Evolutionary conservation across 2,797 vertebrate species (phyloP).

Genomic region (Choloepus didactylus): DNA sequence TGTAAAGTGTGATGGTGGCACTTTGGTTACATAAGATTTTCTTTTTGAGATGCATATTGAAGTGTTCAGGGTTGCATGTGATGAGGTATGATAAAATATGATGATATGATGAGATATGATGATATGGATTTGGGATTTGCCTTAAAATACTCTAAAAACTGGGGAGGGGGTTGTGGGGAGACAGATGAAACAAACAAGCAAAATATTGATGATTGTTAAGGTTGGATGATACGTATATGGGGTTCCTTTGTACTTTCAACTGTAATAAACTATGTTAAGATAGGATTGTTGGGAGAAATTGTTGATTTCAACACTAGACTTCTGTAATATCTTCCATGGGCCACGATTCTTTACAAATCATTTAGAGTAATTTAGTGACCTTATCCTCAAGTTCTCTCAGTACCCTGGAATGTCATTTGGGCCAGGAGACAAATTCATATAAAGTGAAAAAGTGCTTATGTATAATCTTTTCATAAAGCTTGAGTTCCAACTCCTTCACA

Average conservation of each 20-base stretch:
- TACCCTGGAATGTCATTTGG: neutral
- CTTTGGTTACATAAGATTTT: neutral
- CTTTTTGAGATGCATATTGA: conserved; percentile 6
- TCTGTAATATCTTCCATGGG: neutral
- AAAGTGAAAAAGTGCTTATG: neutral
- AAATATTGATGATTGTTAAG: neutral
- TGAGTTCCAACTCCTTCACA: conserved; percentile 2
- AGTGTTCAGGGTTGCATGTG: neutral
- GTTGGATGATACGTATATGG: neutral
- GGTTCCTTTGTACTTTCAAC: neutral
- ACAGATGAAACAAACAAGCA: neutral
- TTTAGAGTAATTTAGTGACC: neutral
- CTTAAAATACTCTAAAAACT: neutral
- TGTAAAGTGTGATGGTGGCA: neutral
- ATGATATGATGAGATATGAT: too few relatives aligned
- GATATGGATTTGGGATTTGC: neutral
- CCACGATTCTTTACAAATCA: neutral
- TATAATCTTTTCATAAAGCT: conserved; percentile 49
- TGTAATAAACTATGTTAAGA: neutral
- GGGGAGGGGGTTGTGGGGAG: neutral
- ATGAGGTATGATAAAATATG: too few relatives aligned
- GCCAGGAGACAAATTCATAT: conserved; percentile 46
- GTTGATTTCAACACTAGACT: conserved; percentile 41
- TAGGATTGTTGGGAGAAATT: neutral
- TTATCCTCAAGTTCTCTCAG: conserved; percentile 16